Conservation (phyloP, 2,113 vertebrate species). For the Dicentrarchus labrax region DNA sequence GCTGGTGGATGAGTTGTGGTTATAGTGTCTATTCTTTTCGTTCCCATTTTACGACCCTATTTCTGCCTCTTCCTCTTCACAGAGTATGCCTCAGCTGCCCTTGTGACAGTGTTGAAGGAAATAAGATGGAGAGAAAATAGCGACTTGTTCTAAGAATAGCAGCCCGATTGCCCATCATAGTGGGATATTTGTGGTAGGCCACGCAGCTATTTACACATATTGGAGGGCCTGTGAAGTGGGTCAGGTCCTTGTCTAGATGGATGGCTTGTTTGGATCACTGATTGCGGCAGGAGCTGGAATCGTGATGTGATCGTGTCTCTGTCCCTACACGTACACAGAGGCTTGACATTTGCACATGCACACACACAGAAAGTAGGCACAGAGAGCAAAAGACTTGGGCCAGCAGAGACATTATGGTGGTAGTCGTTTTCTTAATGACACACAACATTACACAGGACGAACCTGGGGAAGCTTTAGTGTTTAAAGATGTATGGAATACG, state of each 20-base stretch:
- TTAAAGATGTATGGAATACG: not conserved
- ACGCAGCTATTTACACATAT: conserved; percentile 53
- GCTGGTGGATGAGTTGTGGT: not conserved
- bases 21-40: not conserved
- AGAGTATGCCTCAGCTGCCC: conserved; percentile 37
- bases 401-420: not conserved
- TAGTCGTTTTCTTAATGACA: not conserved
- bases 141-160: conserved; percentile 67
- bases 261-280: conserved; percentile 48
- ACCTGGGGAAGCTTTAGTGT: too few species aligned
- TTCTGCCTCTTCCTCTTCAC: conserved; percentile 19
- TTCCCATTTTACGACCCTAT: not conserved
- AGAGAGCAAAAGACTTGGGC: not conserved
- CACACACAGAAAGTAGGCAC: not conserved
- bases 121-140: conserved; percentile 51
- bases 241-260: conserved; percentile 44
- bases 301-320: conserved; percentile 24
- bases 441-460: not conserved
- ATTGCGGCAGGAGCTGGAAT: conserved; percentile 61
- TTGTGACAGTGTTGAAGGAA: conserved; percentile 47
- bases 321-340: not conserved
- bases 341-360: not conserved
- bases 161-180: conserved; percentile 34
- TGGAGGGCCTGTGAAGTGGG: conserved; percentile 60
- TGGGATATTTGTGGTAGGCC: conserved; percentile 37